phyloP scores from a whole-genome alignment of 2,113 vertebrate species.

The Thymallus thymallus region DNA sequence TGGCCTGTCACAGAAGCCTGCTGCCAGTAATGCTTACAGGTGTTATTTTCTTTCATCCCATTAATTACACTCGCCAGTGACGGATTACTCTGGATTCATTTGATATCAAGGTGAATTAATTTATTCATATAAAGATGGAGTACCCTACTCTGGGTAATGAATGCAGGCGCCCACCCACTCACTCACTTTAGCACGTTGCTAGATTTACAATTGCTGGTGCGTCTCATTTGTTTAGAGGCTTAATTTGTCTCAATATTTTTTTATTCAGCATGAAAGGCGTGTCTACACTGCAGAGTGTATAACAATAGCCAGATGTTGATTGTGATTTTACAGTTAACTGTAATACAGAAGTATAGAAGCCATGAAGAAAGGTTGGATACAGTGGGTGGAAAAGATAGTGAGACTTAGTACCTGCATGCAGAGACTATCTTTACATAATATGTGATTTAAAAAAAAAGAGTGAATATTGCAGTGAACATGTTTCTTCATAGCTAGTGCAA shows the following conservation, averaged over 20 bases:
- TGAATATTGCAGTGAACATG: neutral
- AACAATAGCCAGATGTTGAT: constrained; percentile 29
- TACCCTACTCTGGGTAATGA: constrained; percentile 54
- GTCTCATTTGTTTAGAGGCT: constrained; percentile 27
- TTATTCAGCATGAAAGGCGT: constrained; percentile 33
- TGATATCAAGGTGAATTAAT: constrained; percentile 69
- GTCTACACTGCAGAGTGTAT: neutral
- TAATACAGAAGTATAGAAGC: neutral
- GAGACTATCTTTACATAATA: too few species aligned
- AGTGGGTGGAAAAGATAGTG: neutral
- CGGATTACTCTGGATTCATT: constrained; percentile 58
- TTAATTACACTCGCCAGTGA: constrained; percentile 68
- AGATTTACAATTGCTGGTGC: constrained; percentile 40
- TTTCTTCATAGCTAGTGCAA: neutral
- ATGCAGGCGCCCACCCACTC: constrained; percentile 41
- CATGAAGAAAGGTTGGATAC: neutral
- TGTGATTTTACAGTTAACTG: constrained; percentile 11
- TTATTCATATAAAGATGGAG: constrained; percentile 71
- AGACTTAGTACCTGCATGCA: neutral
- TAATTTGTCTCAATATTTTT: constrained; percentile 36
- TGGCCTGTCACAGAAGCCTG: constrained; percentile 44
- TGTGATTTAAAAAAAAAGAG: neutral
- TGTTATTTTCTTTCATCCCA: constrained; percentile 59
- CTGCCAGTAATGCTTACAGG: constrained; percentile 55
- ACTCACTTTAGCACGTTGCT: neutral